Base-by-base conservation (phyloP, 23 tunicate species). In the Trididemnum miniatum region DNA sequence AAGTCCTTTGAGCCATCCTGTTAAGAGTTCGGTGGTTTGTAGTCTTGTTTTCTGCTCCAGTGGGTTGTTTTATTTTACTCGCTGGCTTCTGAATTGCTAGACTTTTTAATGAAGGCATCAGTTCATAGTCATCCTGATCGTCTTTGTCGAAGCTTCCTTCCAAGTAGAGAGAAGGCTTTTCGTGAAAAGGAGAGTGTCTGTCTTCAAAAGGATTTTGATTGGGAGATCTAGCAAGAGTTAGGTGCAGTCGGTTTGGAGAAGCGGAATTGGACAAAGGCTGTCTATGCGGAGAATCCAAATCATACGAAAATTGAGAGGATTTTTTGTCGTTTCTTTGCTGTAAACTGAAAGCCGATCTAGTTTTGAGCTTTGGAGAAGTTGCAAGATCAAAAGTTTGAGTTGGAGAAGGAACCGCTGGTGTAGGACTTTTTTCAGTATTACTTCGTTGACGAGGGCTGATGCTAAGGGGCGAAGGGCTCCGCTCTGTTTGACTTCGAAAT, bases 61-160 rank as follows among this genome's bases (percentile, higher is more conserved):
- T 44, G 9, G 9, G 54, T 44, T 44, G 54, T 44, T 44, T 44
- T 44, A 15, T 7, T 44, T 9, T 9, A 15, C 54, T 44, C 12
- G 54, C 54, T n/a, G n/a, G n/a, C 9, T 44, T 44, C 15, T 15
- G 54, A 44, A 15, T 44, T 44, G 9, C 15, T 15, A 44, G 12
- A 44, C 12, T 44, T 44, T 44, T 44, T 15, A 44, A 7, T 7
- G 67, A 62, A 62, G 3, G 5, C 54, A 34, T 63, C 74, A 35
- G 35, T 12, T 83, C 80, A 36, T 83, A 83, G 30, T 83, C 87
- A 60, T 60, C 87, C 18, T 73, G 81, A 38, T 83, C 87, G 59
- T 83, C 74, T 35, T 83, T 83, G 81, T 74, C 37, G 39, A 73
- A 74, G 35, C 81, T 28, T 34, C 87, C 87, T 74, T 83, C 87